Evolutionary conservation across 2,797 vertebrate species (phyloP).

Genomic region (Arremon brunneinucha): DNA sequence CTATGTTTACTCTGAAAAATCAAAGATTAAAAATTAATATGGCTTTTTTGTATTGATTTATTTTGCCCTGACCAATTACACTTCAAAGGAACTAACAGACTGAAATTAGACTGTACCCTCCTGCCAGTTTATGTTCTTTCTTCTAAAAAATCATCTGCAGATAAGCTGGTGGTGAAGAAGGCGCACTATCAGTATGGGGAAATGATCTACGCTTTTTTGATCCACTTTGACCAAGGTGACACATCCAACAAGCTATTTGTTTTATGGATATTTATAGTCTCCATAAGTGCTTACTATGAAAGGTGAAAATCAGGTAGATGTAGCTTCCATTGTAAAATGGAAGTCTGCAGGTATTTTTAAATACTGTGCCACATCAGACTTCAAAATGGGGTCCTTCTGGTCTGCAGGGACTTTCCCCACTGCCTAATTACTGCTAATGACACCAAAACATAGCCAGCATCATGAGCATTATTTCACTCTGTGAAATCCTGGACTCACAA

Average conservation of each 20-base stretch:
- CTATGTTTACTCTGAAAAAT: neutral
- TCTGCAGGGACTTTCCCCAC: neutral
- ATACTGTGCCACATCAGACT: neutral
- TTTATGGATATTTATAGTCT: neutral
- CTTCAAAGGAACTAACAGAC: neutral
- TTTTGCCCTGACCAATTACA: neutral
- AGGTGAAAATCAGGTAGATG: neutral
- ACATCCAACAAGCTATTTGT: neutral
- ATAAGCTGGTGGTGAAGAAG: neutral
- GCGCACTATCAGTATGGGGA: rapidly evolving
- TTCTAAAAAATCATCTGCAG: neutral
- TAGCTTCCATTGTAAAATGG: neutral
- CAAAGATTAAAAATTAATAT: neutral
- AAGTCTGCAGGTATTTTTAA: neutral
- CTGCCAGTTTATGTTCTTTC: neutral
- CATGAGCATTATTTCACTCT: neutral
- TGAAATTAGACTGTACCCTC: neutral
- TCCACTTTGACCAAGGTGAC: neutral
- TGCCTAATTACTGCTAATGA: neutral
- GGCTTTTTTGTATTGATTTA: neutral
- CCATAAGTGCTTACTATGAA: neutral
- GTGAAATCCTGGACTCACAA: neutral
- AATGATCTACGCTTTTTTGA: neutral
- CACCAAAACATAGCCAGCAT: neutral
- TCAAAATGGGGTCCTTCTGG: neutral